Base-by-base conservation (phyloP, 2,797 vertebrate genomes). In the Aeoliscus strigatus region DNA sequence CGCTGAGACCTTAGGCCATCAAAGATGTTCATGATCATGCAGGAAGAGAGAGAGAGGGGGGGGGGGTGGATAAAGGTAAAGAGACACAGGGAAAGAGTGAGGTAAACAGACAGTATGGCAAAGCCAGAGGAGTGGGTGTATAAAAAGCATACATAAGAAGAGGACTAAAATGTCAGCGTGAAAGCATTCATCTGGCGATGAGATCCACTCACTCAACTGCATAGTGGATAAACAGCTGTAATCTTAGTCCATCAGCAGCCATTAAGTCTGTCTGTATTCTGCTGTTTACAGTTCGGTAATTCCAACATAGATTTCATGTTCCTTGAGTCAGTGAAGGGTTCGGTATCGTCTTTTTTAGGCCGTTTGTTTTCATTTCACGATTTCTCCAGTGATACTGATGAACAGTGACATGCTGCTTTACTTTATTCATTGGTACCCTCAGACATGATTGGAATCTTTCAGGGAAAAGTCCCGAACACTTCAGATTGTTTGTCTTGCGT, bases 121-220 rank as follows among this genome's bases (percentile, higher is more conserved):
- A 37, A 63, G 53, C 48, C 53, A 39, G 60, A 61, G 62, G 53
- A 57, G 70, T 73, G 73, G 71, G 68, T 75, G 65, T 76, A 73
- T 69, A 66, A 75, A 83, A 70, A 57, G 63, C 65, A 64, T 58
- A 66, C 61, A 57, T 64, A 68, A 70, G 72, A 64, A 60, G 42
- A 68, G 60, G 55, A 41, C 51, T 57, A 32, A 82, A 82, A 79
- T 80, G 77, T 78, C 61, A 66, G 42, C 24, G 52, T 51, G 47
- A 53, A 66, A 65, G 62, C 57, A 48, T 79, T 71, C 54, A 55
- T 75, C 51, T 75, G 72, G 57, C 77, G 65, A 60, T 82, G 70
- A 47, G 75, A 78, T 63, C 60, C 64, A 77, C 70, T 77, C 58
- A 48, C 52, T 60, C 17, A 0, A 13, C 45, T 66, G 61, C 27